Base-by-base conservation (phyloP, 2,113 vertebrate genomes). In the Dicentrarchus labrax region DNA sequence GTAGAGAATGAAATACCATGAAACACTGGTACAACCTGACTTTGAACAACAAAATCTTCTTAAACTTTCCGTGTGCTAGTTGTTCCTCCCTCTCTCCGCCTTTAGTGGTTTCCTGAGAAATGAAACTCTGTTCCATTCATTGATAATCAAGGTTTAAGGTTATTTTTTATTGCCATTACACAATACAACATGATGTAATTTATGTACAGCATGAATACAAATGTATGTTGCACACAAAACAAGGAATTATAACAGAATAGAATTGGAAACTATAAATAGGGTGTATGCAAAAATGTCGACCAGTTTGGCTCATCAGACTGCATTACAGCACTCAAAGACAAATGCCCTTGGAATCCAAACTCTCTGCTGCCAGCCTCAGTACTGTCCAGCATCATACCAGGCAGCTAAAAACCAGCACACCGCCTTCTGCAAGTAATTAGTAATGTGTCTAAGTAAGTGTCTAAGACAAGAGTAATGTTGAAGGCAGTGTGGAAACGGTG, bases 61-160 rank as follows among this genome's bases (percentile, higher is more conserved):
- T 45, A 12, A 45, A 8, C 1, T 47, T 12, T 21, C 38, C 11
- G 41, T 62, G 43, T 50, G 22, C 13, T 10, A 3, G 10, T 73
- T n/a, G 22, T 1, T n/a, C 16, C 60, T 70, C 10, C 48, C 5
- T 39, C 4, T 38, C 62, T 60, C 16, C 0, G 17, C 0, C 41
- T 21, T 10, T 12, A 54, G 17, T 22, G 4, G 2, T 1, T 86
- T 45, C 22, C 56, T 6, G 7, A 2, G 0, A 88, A 88, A 13
- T 0, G 24, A 85, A 84, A 84, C 78, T 75, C 21, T 56, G n/a
- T 56, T n/a, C 17, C 6, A 39, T 39, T 53, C 17, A 17, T n/a
- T 38, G 1, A 36, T 61, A 22, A 16, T 51, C 19, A 47, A 3
- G 4, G 5, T 22, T 30, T 15, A 57, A 72, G n/a, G 8, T 43